phyloP scores from a whole-genome alignment of 1,140 invertebrate species.

The Penaeus chinensis region DNA sequence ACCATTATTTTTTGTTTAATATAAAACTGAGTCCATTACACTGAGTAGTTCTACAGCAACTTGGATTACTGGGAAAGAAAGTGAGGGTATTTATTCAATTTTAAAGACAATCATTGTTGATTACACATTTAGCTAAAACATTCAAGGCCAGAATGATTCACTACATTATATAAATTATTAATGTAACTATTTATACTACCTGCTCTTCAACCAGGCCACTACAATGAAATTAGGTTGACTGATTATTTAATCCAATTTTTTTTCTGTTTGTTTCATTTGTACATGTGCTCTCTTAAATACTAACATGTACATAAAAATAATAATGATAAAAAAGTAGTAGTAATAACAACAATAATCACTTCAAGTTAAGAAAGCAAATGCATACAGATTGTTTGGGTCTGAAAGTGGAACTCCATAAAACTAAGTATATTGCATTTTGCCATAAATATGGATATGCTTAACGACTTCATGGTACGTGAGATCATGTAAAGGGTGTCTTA shows the following conservation, averaged over 20 bases:
- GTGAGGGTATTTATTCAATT: not conserved
- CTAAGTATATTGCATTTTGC: not conserved
- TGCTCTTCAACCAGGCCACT: not conserved
- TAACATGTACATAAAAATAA: constrained; percentile 23
- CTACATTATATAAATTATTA: constrained; percentile 30
- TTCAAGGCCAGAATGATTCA: constrained; percentile 38
- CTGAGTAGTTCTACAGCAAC: too few species aligned
- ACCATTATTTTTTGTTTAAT: too few species aligned
- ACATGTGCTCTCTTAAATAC: constrained; percentile 30
- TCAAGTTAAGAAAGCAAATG: too few species aligned
- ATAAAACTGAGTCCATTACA: too few species aligned
- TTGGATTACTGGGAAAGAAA: too few species aligned
- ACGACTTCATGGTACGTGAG: constrained; percentile 9
- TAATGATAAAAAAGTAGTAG: not conserved
- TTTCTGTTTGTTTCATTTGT: constrained; percentile 3
- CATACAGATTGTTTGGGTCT: too few species aligned
- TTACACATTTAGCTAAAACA: constrained; percentile 38
- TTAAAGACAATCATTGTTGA: constrained; percentile 18
- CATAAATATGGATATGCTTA: not conserved
- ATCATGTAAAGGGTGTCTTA: constrained; percentile 24
- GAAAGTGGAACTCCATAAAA: too few species aligned
- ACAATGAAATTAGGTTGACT: not conserved
- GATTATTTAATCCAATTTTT: not conserved
- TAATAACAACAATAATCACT: too few species aligned
- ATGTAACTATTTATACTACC: constrained; percentile 27